These are phyloP conservation scores for Tuta absoluta DNA, from an alignment of 2,888 invertebrate species.

Conservation along the genomic window DNA sequence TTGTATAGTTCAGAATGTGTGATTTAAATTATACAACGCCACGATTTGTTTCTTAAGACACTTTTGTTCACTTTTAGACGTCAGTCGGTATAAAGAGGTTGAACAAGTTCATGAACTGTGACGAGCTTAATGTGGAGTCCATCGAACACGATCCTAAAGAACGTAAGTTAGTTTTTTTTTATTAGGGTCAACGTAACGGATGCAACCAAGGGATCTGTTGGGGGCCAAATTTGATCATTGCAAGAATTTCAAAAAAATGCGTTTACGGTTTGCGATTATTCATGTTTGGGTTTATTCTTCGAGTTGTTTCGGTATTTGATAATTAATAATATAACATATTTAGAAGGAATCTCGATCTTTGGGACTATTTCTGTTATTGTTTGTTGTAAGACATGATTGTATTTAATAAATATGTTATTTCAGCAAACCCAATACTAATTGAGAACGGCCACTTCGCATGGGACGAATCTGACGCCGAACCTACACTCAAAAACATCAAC, in stretches of 20 bases:
- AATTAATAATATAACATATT: no score
- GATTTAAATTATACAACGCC: background rate
- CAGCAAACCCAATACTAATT: constrained; percentile 90
- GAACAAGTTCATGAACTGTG: constrained; percentile 94
- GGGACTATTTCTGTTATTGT: no score
- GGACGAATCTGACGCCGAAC: constrained; percentile 85
- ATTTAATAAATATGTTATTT: constrained; percentile 38
- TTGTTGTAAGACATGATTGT: no score
- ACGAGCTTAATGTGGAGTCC: constrained; percentile 91
- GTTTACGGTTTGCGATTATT: no score
- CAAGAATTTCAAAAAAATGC: no score
- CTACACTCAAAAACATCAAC: constrained; percentile 88
- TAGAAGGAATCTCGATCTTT: no score
- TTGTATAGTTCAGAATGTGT: background rate
- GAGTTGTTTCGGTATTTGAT: no score
- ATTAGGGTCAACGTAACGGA: no score
- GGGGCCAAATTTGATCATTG: no score
- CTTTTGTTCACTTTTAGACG: constrained; percentile 81
- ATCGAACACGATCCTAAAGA: constrained; percentile 88
- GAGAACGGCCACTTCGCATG: constrained; percentile 95
- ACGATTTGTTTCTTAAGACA: constrained; percentile 15
- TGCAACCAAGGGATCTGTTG: no score
- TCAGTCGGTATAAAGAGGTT: constrained; percentile 94
- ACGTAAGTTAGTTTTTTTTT: constrained; percentile 77
- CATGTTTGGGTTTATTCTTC: no score